phyloP scores from a whole-genome alignment of 2,113 vertebrate genomes.

The Rhipidura dahli region DNA sequence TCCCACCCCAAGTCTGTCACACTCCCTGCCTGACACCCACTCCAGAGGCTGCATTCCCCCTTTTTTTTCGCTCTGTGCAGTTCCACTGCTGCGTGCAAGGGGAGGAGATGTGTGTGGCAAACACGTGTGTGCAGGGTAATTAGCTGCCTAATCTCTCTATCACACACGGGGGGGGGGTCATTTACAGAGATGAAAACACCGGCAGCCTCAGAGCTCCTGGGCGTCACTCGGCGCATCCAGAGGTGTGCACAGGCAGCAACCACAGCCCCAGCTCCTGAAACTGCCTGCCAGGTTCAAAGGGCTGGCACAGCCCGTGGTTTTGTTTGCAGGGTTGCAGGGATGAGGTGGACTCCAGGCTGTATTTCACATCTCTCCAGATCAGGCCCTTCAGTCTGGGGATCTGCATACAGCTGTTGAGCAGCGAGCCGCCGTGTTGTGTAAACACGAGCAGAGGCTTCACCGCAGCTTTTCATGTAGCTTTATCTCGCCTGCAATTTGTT shows the following conservation, averaged over 20 bases:
- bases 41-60: not conserved
- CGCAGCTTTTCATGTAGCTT: conserved; percentile 32
- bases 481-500: conserved; percentile 35
- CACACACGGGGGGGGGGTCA: not conserved
- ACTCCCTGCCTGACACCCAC: not conserved
- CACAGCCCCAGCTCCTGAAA: not conserved
- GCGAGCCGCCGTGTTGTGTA: not conserved
- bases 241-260: not conserved
- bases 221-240: not conserved
- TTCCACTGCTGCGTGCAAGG: not conserved
- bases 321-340: not conserved
- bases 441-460: not conserved
- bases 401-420: conserved; percentile 8
- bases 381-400: not conserved
- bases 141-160: not conserved
- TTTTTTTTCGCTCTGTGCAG: not conserved
- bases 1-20: not conserved
- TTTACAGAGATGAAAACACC: not conserved
- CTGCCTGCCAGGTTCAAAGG: not conserved
- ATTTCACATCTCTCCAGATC: not conserved
- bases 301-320: not conserved
- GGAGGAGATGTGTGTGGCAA: not conserved
- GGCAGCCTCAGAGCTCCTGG: not conserved
- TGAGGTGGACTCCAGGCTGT: not conserved
- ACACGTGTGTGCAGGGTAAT: not conserved